A percentile compares a stretch with the other conserved stretches of the same genome.
Evolutionary conservation across 2,888 invertebrate genomes (phyloP).

Genomic region (Lasioglossum morio): DNA sequence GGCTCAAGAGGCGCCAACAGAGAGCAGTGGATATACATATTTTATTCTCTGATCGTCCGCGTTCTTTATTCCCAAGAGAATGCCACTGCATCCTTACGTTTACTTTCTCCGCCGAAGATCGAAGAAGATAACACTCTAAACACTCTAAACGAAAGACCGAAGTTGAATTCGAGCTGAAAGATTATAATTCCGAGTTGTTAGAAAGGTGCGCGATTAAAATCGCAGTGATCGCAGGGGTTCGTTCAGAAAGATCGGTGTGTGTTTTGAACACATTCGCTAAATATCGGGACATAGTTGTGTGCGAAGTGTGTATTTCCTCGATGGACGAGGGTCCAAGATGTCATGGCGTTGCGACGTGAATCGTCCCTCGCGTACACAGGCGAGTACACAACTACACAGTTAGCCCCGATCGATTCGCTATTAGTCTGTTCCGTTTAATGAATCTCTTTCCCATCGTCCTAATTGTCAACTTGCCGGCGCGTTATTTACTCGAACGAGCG

Average conservation of each 20-base stretch:
- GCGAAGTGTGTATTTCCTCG: background rate
- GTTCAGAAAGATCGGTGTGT: too few relatives aligned
- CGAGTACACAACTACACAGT: background rate
- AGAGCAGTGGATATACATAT: background rate
- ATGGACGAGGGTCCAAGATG: background rate
- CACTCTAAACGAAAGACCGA: background rate
- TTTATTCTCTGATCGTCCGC: background rate
- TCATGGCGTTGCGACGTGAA: background rate
- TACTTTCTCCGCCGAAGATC: too few relatives aligned
- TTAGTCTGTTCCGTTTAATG: conserved; percentile 55
- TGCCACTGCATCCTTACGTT: too few relatives aligned
- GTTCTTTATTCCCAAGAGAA: background rate
- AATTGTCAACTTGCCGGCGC: conserved; percentile 72
- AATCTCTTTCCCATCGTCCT: conserved; percentile 72
- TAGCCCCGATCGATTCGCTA: conserved; percentile 40
- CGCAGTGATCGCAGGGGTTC: too few relatives aligned
- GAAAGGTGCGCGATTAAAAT: too few relatives aligned
- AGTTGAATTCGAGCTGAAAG: background rate
- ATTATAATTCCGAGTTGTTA: background rate
- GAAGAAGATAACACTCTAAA: too few relatives aligned
- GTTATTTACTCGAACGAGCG: conserved; percentile 77
- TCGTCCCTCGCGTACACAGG: background rate
- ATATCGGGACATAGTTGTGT: too few relatives aligned
- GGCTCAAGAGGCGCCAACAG: background rate
- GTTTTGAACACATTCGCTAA: background rate